These are phyloP conservation scores for Aradus depressus DNA, from an alignment of 2,888 invertebrate species.

Conservation along the genomic window DNA sequence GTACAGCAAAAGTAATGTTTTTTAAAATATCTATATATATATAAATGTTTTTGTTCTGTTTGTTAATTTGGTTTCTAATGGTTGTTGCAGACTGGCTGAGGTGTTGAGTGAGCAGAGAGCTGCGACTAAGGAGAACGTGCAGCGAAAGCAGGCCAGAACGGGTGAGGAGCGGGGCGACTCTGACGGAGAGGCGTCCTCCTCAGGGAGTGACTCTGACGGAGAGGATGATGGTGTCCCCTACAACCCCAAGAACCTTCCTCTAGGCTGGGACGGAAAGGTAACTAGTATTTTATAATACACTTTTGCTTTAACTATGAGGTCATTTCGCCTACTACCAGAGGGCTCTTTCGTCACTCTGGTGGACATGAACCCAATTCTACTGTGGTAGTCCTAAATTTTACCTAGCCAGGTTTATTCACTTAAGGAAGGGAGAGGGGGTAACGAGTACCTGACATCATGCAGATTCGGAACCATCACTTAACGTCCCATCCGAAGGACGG, in stretches of 20 bases:
- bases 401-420: too few relatives aligned
- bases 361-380: too few relatives aligned
- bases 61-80: constrained; percentile 4
- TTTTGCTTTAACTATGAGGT: too few relatives aligned
- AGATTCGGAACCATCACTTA: too few relatives aligned
- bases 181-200: constrained; percentile 75
- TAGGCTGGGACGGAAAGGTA: constrained; percentile 98
- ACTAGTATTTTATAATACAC: not conserved
- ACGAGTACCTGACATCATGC: too few relatives aligned
- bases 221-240: constrained; percentile 87
- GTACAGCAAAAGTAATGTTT: not conserved
- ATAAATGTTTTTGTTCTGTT: not conserved
- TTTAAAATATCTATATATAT: not conserved
- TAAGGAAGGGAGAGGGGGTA: too few relatives aligned
- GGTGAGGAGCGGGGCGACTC: constrained; percentile 88
- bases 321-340: too few relatives aligned
- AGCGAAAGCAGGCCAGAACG: constrained; percentile 91
- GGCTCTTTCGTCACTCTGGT: too few relatives aligned
- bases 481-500: too few relatives aligned
- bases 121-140: constrained; percentile 95
- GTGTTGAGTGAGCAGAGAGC: constrained; percentile 72
- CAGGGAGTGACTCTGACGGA: constrained; percentile 66
- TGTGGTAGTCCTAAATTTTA: too few relatives aligned
- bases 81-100: constrained; percentile 55
- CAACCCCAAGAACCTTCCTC: constrained; percentile 97